These are phyloP conservation scores for Drosophila leontia DNA, from an alignment of 1,140 invertebrate species.

Conservation along the genomic window DNA sequence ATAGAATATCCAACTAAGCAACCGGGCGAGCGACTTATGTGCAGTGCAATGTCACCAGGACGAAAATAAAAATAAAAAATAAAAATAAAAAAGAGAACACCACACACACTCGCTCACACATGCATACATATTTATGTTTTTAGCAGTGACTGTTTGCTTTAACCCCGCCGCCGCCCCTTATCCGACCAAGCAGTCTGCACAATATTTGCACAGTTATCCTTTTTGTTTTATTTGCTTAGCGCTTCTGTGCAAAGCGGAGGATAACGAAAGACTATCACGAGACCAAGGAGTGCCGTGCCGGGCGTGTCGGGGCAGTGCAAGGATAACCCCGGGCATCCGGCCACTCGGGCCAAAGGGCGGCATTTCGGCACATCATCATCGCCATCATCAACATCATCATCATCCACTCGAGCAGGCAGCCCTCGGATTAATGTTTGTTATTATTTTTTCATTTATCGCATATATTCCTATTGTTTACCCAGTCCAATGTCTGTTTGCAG, in stretches of 20 bases:
- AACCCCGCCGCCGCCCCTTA: constrained; percentile 2
- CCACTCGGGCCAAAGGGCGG: constrained; percentile 23
- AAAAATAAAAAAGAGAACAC: background rate
- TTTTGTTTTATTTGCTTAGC: constrained; percentile 84
- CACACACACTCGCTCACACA: constrained; percentile 14
- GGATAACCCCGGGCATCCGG: constrained; percentile 29
- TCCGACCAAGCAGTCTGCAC: constrained; percentile 40
- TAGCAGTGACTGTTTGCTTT: constrained; percentile 43
- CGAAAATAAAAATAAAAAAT: constrained; percentile 40
- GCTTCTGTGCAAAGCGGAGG: constrained; percentile 74
- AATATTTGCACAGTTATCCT: constrained; percentile 82
- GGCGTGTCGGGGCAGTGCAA: constrained; percentile 37
- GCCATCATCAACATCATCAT: constrained; percentile 44
- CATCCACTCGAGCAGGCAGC: constrained; percentile 62
- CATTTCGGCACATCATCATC: constrained; percentile 58
- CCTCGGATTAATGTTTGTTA: constrained; percentile 75
- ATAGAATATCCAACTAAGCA: constrained; percentile 46
- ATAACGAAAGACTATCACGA: constrained; percentile 67
- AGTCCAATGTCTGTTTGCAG: constrained; percentile 42
- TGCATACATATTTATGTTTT: constrained; percentile 55
- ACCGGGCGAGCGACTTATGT: constrained; percentile 30
- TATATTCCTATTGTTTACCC: constrained; percentile 62
- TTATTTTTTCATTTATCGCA: constrained; percentile 79
- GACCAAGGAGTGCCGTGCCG: constrained; percentile 56
- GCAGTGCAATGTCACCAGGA: constrained; percentile 69